Conservation (phyloP, 2,888 invertebrate species). For the Metopia argyrocephala region DNA sequence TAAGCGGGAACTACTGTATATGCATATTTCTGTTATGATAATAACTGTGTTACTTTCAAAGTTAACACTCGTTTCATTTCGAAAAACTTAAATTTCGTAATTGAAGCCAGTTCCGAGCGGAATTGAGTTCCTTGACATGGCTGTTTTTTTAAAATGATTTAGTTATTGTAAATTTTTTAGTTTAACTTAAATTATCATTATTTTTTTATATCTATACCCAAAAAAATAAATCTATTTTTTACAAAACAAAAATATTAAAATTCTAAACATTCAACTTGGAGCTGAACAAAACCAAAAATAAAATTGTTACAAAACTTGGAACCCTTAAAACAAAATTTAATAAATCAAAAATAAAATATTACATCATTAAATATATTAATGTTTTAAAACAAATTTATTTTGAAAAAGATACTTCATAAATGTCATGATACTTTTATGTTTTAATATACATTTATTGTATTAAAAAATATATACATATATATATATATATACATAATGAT, state of each 20-base stretch:
- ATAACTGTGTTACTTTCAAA: no score
- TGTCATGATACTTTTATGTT: conserved; percentile 51
- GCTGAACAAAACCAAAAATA: conserved; percentile 70
- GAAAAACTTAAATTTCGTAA: no score
- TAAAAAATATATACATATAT: conserved; percentile 25
- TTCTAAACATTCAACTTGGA: conserved; percentile 73
- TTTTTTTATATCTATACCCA: conserved; percentile 18
- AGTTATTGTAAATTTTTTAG: not conserved
- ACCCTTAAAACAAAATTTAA: conserved; percentile 45
- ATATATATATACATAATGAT: conserved; percentile 33
- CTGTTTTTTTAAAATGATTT: no score
- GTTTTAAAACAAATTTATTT: conserved; percentile 38
- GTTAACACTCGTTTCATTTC: no score
- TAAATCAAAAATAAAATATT: conserved; percentile 20
- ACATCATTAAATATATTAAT: conserved; percentile 2
- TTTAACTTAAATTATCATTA: conserved; percentile 33
- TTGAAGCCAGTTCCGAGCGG: no score
- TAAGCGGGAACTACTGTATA: no score
- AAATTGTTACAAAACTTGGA: conserved; percentile 37
- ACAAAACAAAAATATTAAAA: conserved; percentile 48
- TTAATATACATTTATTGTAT: not conserved
- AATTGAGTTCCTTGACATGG: no score
- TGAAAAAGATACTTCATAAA: conserved; percentile 50
- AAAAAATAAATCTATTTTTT: conserved; percentile 14
- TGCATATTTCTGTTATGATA: no score